Conservation (phyloP, 2,888 invertebrate species). For the Ormyrus pomaceus region DNA sequence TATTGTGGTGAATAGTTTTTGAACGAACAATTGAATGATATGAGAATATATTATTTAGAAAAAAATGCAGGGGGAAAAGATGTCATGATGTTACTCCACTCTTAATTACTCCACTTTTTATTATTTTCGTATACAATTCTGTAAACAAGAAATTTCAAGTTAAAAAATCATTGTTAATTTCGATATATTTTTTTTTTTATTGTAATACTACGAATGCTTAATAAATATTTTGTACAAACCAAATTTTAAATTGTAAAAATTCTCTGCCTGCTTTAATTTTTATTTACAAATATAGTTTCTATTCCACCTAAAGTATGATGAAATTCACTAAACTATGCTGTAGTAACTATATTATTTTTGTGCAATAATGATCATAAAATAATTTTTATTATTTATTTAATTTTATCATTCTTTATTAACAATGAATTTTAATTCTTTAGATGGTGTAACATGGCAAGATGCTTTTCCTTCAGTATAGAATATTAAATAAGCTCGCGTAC, state of each 20-base stretch:
- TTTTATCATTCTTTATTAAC: too few species aligned
- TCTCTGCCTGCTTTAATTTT: conserved; percentile 12
- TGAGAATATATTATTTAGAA: conserved; percentile 40
- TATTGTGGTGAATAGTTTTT: conserved; percentile 42
- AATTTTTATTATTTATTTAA: too few species aligned
- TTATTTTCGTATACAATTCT: background rate
- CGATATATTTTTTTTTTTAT: conserved; percentile 53
- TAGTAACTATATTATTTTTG: too few species aligned
- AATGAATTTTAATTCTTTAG: too few species aligned
- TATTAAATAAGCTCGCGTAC: conserved; percentile 17
- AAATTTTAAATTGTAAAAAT: conserved; percentile 15
- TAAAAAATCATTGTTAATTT: conserved; percentile 38
- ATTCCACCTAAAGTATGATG: background rate
- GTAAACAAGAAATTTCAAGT: conserved; percentile 21
- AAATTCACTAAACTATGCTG: background rate
- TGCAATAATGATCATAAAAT: too few species aligned
- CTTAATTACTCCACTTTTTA: background rate
- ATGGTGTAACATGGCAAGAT: background rate
- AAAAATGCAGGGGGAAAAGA: conserved; percentile 37
- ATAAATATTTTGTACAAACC: conserved; percentile 54
- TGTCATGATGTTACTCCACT: conserved; percentile 18
- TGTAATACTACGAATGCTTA: conserved; percentile 52
- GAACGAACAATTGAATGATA: conserved; percentile 51
- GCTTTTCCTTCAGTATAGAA: conserved; percentile 27
- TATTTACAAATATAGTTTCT: background rate